Base-by-base conservation (phyloP, 2,888 invertebrate genomes). In the Oscheius myriophilus region DNA sequence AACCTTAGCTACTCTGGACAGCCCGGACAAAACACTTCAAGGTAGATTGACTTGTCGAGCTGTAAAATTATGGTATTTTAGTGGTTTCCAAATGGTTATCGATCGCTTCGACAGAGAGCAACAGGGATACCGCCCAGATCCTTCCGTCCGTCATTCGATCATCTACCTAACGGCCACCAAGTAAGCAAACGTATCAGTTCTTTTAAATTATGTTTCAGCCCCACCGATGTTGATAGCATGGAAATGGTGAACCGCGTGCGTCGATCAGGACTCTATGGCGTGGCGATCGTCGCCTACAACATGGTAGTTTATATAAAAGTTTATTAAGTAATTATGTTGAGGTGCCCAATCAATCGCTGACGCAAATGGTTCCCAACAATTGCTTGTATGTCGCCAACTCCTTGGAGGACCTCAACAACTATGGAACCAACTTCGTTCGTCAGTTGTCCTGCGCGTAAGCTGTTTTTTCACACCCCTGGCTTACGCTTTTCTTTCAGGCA, bases 101-200 rank as follows among this genome's bases (percentile, higher is more conserved):
- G 69, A 72, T 45, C 69, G 58, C 51, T 76, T 67, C 45, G 67
- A 66, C n/a, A 57, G 55, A 2, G 66, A 69, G 39, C 61, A 68
- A 42, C 71, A 73, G 61, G 79, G 79, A 52, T 79, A 79, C 67
- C 69, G 79, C 45, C 45, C 63, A 23, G 70, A 58, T 21, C 11
- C 67, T 4, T 16, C 11, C 2, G 76, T 78, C 6, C 54, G 71
- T 25, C 80, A 81, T 71, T 66, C 76, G n/a, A 57, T 82, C 42
- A 72, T 82, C 58, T 82, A 82, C 46, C 65, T 82, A 14, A 81
- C 82, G 0, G 62, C 73, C 46, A 72, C 76, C 14, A 73, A 79
- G 81, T 79, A 51, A 57, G 51, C 12, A 16, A 21, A 3, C n/a
- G 9, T 46, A 16, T 11, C 33, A 16, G 3, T 16, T 26, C 58